Evolutionary conservation across 2,888 invertebrate genomes (phyloP).

Genomic region (Nebria brevicollis): DNA sequence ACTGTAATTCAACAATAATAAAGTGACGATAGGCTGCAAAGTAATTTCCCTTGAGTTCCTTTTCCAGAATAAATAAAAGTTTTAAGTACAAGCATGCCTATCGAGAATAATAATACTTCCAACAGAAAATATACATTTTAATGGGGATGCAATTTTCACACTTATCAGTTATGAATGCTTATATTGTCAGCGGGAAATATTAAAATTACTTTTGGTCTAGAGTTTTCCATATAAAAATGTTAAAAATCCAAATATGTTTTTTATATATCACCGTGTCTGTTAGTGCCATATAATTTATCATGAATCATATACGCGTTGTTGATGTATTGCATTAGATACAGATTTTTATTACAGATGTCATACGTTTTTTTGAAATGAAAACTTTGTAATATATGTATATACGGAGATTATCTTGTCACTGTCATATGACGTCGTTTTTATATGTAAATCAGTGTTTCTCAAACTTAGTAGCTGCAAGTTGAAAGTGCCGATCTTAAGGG

Average conservation of each 20-base stretch:
- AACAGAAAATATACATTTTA: not conserved
- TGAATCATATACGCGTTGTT: not conserved
- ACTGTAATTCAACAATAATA: not conserved
- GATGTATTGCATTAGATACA: too few species aligned
- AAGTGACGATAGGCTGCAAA: not conserved
- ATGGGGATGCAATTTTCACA: not conserved
- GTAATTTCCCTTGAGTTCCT: constrained; percentile 39
- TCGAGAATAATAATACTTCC: not conserved
- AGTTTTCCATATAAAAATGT: not conserved
- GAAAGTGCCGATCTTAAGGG: not conserved
- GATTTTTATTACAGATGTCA: too few species aligned
- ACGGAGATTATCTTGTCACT: not conserved
- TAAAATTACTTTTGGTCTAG: not conserved
- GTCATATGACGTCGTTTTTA: not conserved
- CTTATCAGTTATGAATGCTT: not conserved
- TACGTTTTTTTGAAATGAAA: not conserved
- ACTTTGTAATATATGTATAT: not conserved
- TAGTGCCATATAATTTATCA: not conserved
- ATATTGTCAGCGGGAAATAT: too few species aligned
- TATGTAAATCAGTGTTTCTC: not conserved
- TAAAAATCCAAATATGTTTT: not conserved
- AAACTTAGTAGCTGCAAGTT: not conserved
- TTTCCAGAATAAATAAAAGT: constrained; percentile 31
- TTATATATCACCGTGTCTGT: not conserved
- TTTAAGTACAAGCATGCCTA: not conserved